These are phyloP conservation scores for Burhinus bistriatus DNA, from an alignment of 2,113 vertebrate genomes.

Conservation along the genomic window DNA sequence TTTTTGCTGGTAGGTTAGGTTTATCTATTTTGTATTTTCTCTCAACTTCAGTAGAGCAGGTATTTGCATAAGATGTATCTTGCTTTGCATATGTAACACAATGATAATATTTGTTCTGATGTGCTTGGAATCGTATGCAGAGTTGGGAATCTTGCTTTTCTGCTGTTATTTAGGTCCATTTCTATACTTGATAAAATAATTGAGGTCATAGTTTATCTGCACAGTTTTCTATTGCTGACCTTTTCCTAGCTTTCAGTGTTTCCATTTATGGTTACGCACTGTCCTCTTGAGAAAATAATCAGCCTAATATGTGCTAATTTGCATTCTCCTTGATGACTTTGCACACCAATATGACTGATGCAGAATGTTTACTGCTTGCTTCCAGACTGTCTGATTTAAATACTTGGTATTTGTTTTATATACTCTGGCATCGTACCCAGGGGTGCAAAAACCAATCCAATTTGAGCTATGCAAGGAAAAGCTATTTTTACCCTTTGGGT, in stretches of 20 bases:
- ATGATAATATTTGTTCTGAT: background rate
- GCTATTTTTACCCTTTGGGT: background rate
- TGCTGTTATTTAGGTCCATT: conserved; percentile 12
- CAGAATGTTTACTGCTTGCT: background rate
- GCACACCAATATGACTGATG: background rate
- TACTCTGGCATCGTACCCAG: background rate
- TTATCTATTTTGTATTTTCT: background rate
- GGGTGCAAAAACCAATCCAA: background rate
- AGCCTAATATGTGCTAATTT: conserved; percentile 16
- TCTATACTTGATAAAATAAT: background rate
- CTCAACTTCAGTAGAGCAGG: background rate
- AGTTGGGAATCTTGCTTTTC: conserved; percentile 18
- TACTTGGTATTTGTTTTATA: background rate
- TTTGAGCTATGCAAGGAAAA: background rate
- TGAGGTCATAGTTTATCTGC: background rate
- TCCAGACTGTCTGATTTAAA: background rate
- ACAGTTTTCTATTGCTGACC: background rate
- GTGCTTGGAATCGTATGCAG: background rate
- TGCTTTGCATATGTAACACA: background rate
- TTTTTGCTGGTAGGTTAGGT: background rate
- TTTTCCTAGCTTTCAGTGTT: conserved; percentile 20
- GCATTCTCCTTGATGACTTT: background rate
- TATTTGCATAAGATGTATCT: background rate
- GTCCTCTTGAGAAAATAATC: conserved; percentile 2
- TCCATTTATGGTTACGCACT: background rate